A percentile compares a stretch with the other conserved stretches of the same genome.
These are phyloP conservation scores for Syngnathus acus DNA, from an alignment of 2,797 vertebrate genomes.

Conservation along the genomic window DNA sequence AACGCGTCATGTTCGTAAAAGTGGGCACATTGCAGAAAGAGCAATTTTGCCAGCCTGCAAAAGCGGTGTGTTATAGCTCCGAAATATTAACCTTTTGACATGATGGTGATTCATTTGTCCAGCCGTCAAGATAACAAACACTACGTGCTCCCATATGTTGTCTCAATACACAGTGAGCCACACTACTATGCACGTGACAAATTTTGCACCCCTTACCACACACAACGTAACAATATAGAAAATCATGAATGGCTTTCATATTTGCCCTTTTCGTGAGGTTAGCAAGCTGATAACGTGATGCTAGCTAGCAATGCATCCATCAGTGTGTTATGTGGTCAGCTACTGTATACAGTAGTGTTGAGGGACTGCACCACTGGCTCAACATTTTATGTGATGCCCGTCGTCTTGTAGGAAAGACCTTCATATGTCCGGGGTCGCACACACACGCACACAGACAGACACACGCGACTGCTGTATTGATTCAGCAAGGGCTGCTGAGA, in stretches of 20 bases:
- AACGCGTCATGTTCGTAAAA: constrained; percentile 1
- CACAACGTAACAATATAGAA: neutral
- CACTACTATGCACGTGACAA: neutral
- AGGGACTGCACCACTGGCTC: constrained; percentile 5
- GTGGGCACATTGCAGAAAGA: neutral
- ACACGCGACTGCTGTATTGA: constrained; percentile 28
- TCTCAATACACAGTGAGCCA: neutral
- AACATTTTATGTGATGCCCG: constrained; percentile 17
- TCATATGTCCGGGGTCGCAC: constrained; percentile 30
- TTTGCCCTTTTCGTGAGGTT: neutral
- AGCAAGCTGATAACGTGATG: neutral
- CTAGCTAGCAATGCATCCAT: constrained; percentile 2
- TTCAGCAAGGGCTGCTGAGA: constrained; percentile 23
- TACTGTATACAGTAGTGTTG: neutral
- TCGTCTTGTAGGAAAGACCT: constrained; percentile 24
- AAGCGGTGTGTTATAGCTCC: constrained; percentile 47
- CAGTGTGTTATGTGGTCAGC: neutral
- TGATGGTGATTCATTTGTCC: constrained; percentile 38
- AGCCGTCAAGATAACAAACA: constrained; percentile 2
- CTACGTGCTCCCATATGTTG: neutral
- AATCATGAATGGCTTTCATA: neutral
- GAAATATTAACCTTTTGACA: constrained; percentile 30
- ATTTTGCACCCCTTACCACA: neutral
- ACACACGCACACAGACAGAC: neutral
- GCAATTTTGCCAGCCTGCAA: constrained; percentile 30